Evolutionary conservation across 2,797 vertebrate genomes (phyloP), one percentile per base, ranked within the genome.

Genomic region (Fistularia tabacaria): DNA sequence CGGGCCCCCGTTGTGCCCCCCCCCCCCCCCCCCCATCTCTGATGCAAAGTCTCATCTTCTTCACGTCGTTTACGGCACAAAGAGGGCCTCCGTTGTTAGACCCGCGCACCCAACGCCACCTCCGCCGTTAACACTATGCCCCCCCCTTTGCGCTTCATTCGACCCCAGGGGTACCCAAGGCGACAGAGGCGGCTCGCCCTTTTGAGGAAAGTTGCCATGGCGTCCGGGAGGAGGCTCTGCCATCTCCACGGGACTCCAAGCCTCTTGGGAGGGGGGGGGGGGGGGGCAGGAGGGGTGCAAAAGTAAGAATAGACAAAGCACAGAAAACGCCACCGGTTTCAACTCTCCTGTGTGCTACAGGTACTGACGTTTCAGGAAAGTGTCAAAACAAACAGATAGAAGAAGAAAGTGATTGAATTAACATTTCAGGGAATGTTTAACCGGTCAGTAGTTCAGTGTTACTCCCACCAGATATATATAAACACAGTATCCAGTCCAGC

Each of bases 151-250:
- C 2, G 25, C 25, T 5, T 25, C 25, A 25, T 25, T 25, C 25
- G 5, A 25, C 25, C 25, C 25, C 25, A 2, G 25, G 25, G 25
- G 25, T 25, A 25, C 25, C 25, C 25, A 5, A 25, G 25, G 25
- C 25, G 2, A 25, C 25, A 25, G 25, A 25, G 25, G 25, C 25
- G 25, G 25, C 5, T 38, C 3, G 46, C 55, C 52, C 62, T 56
- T 59, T 58, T n/a, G 57, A 54, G 85, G 72, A 25, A 49, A 59
- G 86, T 86, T 83, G 56, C 81, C 79, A 85, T 88, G 75, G 74
- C 44, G 1, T 53, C 62, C 42, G 51, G 48, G 44, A 56, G 71
- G 57, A 41, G 59, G 50, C 50, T 69, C 63, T 57, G 76, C 76
- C 77, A 81, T 85, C 71, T 71, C 77, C 68, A 63, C 67, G 71